Evolutionary conservation across 1,140 invertebrate species (phyloP).

Genomic region (Diploscapter pachys): DNA sequence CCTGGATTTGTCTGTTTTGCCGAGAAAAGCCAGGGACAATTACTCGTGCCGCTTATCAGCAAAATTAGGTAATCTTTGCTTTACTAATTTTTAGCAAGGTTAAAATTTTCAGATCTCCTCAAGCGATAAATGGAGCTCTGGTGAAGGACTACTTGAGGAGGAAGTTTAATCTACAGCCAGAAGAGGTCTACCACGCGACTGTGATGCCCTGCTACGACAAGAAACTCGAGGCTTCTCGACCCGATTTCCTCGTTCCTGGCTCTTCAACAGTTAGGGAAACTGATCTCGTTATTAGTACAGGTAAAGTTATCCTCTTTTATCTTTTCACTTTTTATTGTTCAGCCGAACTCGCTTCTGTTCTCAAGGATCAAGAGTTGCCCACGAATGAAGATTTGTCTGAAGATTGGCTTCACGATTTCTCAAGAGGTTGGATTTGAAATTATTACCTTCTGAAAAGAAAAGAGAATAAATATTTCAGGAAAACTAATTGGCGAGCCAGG

Average conservation of each 20-base stretch:
- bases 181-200: constrained; percentile 83
- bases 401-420: too few species aligned
- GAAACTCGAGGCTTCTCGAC: constrained; percentile 84
- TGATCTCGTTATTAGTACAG: constrained; percentile 92
- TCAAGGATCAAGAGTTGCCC: too few species aligned
- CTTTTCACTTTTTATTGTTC: too few species aligned
- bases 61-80: constrained; percentile 67
- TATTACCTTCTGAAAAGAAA: too few species aligned
- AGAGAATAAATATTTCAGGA: too few species aligned
- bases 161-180: constrained; percentile 62
- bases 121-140: constrained; percentile 90
- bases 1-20: constrained; percentile 96
- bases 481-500: too few species aligned
- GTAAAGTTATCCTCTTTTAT: not conserved
- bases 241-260: constrained; percentile 10
- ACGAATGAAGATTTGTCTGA: too few species aligned
- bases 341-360: too few species aligned
- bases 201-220: constrained; percentile 99
- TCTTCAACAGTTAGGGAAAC: constrained; percentile 72
- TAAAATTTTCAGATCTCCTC: constrained; percentile 69
- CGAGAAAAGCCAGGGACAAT: constrained; percentile 91
- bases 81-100: not conserved
- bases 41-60: constrained; percentile 85
- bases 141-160: constrained; percentile 76
- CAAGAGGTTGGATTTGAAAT: too few species aligned